Evolutionary conservation across 2,113 vertebrate genomes (phyloP).

Genomic region (sheep (Ovis aries)): DNA sequence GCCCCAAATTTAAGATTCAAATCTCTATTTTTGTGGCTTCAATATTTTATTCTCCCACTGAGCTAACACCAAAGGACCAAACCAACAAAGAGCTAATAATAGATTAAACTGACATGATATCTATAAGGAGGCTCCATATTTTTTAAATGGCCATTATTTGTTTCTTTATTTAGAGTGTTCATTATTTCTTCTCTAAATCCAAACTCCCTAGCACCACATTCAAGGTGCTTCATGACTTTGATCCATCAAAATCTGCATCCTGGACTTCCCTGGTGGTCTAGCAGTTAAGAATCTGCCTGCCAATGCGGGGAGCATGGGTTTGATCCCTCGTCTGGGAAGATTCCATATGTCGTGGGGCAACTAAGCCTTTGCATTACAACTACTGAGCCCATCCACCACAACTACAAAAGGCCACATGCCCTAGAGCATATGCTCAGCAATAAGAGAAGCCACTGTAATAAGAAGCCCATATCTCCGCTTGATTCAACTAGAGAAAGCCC

Average conservation of each 20-base stretch:
- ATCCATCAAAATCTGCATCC: neutral
- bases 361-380: neutral
- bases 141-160: neutral
- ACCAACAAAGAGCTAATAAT: neutral
- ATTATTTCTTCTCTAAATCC: neutral
- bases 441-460: neutral
- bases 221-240: neutral
- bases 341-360: neutral
- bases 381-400: neutral
- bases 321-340: neutral
- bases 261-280: neutral
- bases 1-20: neutral
- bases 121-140: neutral
- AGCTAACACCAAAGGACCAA: neutral
- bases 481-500: neutral
- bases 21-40: neutral
- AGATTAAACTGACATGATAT: neutral
- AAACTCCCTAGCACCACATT: neutral
- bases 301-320: neutral
- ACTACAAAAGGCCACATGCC: neutral
- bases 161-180: neutral
- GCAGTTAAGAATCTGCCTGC: neutral
- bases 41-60: constrained; percentile 4
- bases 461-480: neutral
- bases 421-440: neutral